phyloP scores from a whole-genome alignment of 2,113 vertebrate species.

The Gavia stellata region DNA sequence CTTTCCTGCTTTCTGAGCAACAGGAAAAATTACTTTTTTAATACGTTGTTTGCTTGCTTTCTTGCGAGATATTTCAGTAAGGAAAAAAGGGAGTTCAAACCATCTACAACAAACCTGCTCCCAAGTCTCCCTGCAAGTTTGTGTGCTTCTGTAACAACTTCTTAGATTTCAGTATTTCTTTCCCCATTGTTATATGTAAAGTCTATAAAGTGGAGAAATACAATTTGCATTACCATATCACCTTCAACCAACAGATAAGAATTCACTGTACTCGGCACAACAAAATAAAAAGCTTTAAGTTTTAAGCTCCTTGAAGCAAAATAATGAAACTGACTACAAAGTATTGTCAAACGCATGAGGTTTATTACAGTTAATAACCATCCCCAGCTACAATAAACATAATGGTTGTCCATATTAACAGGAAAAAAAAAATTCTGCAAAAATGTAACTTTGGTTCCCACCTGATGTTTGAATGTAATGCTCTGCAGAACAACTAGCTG shows the following conservation, averaged over 20 bases:
- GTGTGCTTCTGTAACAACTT: background rate
- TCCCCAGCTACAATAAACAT: background rate
- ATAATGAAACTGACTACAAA: conserved; percentile 33
- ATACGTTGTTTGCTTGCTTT: background rate
- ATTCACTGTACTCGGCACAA: background rate
- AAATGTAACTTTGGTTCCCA: background rate
- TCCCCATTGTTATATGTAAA: background rate
- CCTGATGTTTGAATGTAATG: background rate
- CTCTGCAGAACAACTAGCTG: background rate
- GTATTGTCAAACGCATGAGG: background rate
- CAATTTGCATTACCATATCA: background rate
- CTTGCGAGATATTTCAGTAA: background rate
- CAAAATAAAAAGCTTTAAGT: background rate
- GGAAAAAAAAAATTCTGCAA: background rate
- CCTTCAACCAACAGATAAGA: background rate
- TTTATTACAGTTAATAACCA: conserved; percentile 32
- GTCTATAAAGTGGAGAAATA: background rate
- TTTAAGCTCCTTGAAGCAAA: background rate
- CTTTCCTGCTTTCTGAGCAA: background rate
- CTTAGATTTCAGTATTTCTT: background rate
- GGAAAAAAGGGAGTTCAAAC: background rate
- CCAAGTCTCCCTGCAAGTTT: background rate
- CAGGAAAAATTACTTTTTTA: background rate
- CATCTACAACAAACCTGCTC: background rate
- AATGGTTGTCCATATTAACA: background rate